Percentiles rank a stretch among this genome's conserved stretches.
These are phyloP conservation scores for Amiota communis DNA, from an alignment of 2,888 invertebrate genomes.

Conservation along the genomic window DNA sequence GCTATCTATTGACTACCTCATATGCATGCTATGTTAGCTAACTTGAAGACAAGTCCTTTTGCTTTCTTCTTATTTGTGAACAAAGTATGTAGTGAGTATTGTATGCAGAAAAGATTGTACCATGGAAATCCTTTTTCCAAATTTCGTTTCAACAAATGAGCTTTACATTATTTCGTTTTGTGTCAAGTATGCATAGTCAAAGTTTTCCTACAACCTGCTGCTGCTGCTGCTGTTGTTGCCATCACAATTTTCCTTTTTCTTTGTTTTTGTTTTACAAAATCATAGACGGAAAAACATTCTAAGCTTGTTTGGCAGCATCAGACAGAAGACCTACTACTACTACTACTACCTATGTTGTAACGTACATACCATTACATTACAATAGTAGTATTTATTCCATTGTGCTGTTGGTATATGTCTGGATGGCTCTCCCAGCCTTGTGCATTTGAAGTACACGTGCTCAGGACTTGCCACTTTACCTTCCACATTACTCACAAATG, in stretches of 20 bases:
- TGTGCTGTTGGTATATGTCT: neutral
- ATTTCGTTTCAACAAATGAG: constrained; percentile 66
- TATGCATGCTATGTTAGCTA: no score
- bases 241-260: neutral
- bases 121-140: constrained; percentile 55
- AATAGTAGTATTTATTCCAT: neutral
- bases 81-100: no score
- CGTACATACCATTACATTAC: neutral
- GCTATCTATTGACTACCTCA: neutral
- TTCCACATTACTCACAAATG: neutral
- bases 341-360: no score
- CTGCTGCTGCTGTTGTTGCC: neutral
- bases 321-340: no score
- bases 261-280: neutral
- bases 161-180: constrained; percentile 65
- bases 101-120: neutral
- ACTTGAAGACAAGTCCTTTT: no score
- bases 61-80: no score
- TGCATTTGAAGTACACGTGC: neutral
- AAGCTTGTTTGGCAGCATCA: constrained; percentile 2
- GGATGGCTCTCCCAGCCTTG: neutral
- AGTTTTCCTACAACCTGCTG: neutral
- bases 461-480: neutral
- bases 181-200: constrained; percentile 46
- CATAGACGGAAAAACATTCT: constrained; percentile 8